Conservation (phyloP, 1,140 invertebrate genomes). For the Dendroctonus valens region DNA sequence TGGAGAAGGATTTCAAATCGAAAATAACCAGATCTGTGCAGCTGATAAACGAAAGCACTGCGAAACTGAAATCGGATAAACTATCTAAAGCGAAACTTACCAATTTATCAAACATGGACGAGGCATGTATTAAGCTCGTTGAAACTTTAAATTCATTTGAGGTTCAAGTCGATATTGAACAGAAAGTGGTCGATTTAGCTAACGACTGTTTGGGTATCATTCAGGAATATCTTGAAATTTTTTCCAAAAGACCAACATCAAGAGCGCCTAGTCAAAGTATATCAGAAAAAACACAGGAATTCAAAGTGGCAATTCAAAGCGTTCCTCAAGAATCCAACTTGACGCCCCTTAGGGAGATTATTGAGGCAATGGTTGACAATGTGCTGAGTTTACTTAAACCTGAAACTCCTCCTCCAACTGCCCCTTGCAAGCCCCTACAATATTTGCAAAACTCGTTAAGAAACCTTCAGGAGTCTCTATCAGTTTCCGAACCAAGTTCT, state of each 20-base stretch:
- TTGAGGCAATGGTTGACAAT: slow-evolving; percentile 24
- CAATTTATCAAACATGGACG: slow-evolving; percentile 23
- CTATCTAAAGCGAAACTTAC: slow-evolving; percentile 22
- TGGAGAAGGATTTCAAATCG: slow-evolving; percentile 19
- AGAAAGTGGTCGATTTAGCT: slow-evolving; percentile 24
- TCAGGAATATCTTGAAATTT: slow-evolving; percentile 29
- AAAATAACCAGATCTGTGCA: slow-evolving; percentile 21
- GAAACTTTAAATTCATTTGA: slow-evolving; percentile 28
- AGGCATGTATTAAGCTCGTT: slow-evolving; percentile 7
- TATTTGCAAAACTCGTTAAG: slow-evolving; percentile 49
- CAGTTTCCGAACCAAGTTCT: slow-evolving; percentile 27
- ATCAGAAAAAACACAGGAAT: slow-evolving; percentile 24
- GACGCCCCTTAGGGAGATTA: slow-evolving; percentile 16
- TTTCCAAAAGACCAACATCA: slow-evolving; percentile 14
- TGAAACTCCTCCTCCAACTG: slow-evolving; percentile 20
- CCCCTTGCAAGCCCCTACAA: slow-evolving; percentile 26
- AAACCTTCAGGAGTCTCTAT: slow-evolving; percentile 41
- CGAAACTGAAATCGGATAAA: slow-evolving; percentile 20
- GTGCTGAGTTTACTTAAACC: slow-evolving; percentile 22
- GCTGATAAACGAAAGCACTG: slow-evolving; percentile 4
- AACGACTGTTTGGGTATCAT: slow-evolving; percentile 21
- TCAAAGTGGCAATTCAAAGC: slow-evolving; percentile 28
- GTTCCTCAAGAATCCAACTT: slow-evolving; percentile 27
- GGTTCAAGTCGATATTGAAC: slow-evolving; percentile 32
- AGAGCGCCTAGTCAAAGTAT: slow-evolving; percentile 24